Conservation (phyloP, 2,113 vertebrate genomes). For the Trematocara macrostoma region DNA sequence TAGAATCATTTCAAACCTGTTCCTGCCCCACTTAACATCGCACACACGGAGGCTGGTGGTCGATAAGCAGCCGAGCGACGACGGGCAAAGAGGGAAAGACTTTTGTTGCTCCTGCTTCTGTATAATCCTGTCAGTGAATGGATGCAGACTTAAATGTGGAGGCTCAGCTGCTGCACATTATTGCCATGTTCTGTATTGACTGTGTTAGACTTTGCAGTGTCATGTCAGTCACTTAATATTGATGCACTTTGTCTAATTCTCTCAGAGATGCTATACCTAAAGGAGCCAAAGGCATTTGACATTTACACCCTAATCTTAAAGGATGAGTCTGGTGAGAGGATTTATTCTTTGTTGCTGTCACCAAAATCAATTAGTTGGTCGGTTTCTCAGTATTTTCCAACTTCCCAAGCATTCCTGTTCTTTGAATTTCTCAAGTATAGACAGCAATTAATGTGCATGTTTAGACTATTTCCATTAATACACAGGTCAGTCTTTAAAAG, state of each 20-base stretch:
- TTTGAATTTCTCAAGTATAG: background rate
- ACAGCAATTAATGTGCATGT: background rate
- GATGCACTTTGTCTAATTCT: slow-evolving; percentile 64
- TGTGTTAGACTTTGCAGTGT: slow-evolving; percentile 42
- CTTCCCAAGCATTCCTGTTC: background rate
- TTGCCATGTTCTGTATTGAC: slow-evolving; percentile 37
- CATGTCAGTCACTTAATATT: slow-evolving; percentile 58
- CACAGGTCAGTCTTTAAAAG: background rate
- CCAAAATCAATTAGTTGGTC: background rate
- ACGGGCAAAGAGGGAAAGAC: background rate
- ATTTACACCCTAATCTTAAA: slow-evolving; percentile 13
- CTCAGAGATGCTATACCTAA: slow-evolving; percentile 48
- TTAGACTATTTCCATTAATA: background rate
- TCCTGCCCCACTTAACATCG: background rate
- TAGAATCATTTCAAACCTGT: background rate
- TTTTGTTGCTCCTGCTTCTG: background rate
- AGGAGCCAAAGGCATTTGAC: slow-evolving; percentile 60
- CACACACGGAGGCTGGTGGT: background rate
- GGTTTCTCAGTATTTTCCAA: background rate
- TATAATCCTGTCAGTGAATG: background rate
- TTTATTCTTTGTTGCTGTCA: background rate
- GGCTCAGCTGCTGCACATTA: slow-evolving; percentile 13
- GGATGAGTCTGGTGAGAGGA: background rate
- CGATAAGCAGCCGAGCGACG: background rate
- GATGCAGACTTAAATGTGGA: background rate